Conservation (phyloP, 2,113 vertebrate genomes). For the Ceyx melanurus region DNA sequence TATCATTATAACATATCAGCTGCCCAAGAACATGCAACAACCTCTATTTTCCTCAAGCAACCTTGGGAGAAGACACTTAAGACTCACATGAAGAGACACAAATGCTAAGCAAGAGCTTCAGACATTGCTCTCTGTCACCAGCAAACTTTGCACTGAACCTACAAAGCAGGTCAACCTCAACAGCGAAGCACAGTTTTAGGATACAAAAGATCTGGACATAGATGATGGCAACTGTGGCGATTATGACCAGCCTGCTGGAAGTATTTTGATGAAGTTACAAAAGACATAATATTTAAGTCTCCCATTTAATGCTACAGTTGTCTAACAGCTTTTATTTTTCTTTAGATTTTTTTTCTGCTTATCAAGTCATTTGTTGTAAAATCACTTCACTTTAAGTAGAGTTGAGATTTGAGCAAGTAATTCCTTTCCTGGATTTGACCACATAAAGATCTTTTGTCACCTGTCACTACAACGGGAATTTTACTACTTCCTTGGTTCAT, state of each 20-base stretch:
- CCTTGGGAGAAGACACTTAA: not conserved
- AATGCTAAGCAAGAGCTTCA: not conserved
- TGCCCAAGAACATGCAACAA: not conserved
- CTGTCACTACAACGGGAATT: not conserved
- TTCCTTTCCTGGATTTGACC: not conserved
- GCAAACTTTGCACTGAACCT: not conserved
- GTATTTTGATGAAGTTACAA: not conserved
- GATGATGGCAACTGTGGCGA: rapidly evolving
- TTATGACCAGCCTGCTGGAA: not conserved
- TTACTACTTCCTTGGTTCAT: not conserved
- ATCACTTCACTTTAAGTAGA: not conserved
- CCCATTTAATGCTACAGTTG: rapidly evolving
- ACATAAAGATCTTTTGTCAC: not conserved
- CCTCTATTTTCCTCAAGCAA: not conserved
- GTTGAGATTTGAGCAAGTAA: not conserved
- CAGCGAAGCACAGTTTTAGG: not conserved
- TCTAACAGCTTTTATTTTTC: not conserved
- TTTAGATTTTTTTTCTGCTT: not conserved
- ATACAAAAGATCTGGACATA: not conserved
- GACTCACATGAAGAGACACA: not conserved
- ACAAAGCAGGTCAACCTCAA: not conserved
- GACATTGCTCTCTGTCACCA: not conserved
- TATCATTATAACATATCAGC: not conserved
- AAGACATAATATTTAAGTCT: rapidly evolving
- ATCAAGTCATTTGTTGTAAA: not conserved